phyloP scores from a whole-genome alignment of 2,797 vertebrate genomes.

The Cuniculus paca region DNA sequence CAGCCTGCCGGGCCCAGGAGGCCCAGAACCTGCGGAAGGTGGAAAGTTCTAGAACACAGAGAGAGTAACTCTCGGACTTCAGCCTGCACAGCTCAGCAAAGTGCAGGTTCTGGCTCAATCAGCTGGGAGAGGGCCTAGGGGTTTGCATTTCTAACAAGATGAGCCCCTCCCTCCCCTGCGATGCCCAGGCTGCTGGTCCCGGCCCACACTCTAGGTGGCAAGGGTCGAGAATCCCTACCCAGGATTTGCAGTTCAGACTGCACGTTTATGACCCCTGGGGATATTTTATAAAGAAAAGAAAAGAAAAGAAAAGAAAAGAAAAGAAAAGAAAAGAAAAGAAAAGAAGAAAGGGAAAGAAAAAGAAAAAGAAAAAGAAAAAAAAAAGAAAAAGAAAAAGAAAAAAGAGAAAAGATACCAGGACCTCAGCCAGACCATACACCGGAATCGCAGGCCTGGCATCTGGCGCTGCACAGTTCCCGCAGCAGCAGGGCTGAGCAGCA shows the following conservation, averaged over 20 bases:
- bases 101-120: neutral
- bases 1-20: neutral
- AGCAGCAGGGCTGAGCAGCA: neutral
- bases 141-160: neutral
- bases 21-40: neutral
- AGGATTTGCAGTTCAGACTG: neutral
- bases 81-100: neutral
- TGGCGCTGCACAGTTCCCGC: neutral
- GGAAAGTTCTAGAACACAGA: neutral
- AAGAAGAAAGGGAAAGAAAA: too few relatives aligned
- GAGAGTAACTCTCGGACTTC: neutral
- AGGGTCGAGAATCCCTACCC: neutral
- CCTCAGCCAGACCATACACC: neutral
- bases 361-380: too few relatives aligned
- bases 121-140: neutral
- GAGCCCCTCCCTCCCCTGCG: too few relatives aligned
- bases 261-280: neutral
- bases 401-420: neutral
- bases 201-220: neutral
- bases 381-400: too few relatives aligned
- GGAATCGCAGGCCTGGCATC: neutral
- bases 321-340: too few relatives aligned
- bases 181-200: too few relatives aligned
- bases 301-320: too few relatives aligned
- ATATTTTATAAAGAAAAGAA: slow-evolving; percentile 10